phyloP scores from a whole-genome alignment of 2,888 invertebrate genomes.

The Bellardia bayeri region DNA sequence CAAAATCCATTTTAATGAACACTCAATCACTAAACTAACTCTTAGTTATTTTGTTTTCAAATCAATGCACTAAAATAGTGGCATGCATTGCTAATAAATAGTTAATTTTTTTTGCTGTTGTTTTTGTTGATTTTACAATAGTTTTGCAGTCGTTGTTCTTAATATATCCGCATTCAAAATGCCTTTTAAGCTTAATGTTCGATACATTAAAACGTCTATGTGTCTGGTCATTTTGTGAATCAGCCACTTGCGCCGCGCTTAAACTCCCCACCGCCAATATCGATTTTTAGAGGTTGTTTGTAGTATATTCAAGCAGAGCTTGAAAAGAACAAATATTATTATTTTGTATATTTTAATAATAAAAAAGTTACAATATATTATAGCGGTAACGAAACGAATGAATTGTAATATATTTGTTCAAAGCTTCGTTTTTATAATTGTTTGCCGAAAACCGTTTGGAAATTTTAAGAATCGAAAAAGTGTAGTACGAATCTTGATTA shows the following conservation, averaged over 20 bases:
- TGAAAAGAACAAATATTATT: constrained; percentile 8
- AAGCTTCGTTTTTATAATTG: too few relatives aligned
- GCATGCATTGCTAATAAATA: constrained; percentile 61
- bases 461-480: too few relatives aligned
- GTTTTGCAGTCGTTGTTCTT: constrained; percentile 32
- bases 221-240: constrained; percentile 69
- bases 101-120: constrained; percentile 23
- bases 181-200: constrained; percentile 70
- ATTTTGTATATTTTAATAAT: not conserved
- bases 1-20: constrained; percentile 57
- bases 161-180: constrained; percentile 71
- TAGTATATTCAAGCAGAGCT: constrained; percentile 26
- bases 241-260: constrained; percentile 49
- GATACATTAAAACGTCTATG: constrained; percentile 70
- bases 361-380: too few relatives aligned
- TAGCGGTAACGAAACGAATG: too few relatives aligned
- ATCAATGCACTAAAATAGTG: constrained; percentile 49
- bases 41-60: not conserved
- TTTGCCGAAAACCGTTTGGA: too few relatives aligned
- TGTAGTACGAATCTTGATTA: too few relatives aligned
- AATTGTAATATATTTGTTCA: too few relatives aligned
- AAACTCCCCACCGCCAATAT: constrained; percentile 49
- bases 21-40: constrained; percentile 42
- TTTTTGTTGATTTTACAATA: not conserved
- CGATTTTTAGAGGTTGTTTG: constrained; percentile 42